A percentile compares a stretch with the other conserved stretches of the same genome.
Conservation (phyloP, 1,140 invertebrate genomes). For the Choristoneura fumiferana region DNA sequence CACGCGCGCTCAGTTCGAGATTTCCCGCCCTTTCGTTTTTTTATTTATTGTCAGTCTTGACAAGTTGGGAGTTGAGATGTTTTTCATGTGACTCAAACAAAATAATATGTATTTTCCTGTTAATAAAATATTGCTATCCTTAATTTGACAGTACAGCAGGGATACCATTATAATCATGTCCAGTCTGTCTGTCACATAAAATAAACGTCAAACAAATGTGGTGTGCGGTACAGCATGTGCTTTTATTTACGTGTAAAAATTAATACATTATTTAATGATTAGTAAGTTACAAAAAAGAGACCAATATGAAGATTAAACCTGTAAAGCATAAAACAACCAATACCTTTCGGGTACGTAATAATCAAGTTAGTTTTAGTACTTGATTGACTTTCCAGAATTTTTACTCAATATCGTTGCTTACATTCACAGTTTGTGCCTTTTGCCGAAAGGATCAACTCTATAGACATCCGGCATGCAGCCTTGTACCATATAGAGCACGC, state of each 20-base stretch:
- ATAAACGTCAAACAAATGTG: constrained; percentile 11
- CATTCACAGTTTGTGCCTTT: constrained; percentile 91
- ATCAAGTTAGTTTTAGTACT: constrained; percentile 20
- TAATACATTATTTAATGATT: not conserved
- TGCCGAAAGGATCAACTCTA: constrained; percentile 88
- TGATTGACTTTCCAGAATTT: constrained; percentile 22
- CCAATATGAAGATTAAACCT: constrained; percentile 86
- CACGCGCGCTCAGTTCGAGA: too few species aligned
- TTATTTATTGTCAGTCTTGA: too few species aligned
- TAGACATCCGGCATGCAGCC: constrained; percentile 89
- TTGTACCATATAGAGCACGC: constrained; percentile 82
- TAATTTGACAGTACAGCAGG: too few species aligned
- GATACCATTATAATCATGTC: too few species aligned
- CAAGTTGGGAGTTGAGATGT: too few species aligned
- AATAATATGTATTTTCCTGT: too few species aligned
- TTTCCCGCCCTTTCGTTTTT: too few species aligned
- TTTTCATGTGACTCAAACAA: too few species aligned
- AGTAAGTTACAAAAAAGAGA: not conserved
- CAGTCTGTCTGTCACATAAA: too few species aligned
- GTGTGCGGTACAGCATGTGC: constrained; percentile 17
- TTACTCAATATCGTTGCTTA: constrained; percentile 29
- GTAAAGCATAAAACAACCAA: constrained; percentile 88
- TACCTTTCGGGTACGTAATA: constrained; percentile 85
- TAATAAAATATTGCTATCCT: too few species aligned
- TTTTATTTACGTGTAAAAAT: constrained; percentile 18